Evolutionary conservation across 2,113 vertebrate genomes (phyloP).

Genomic region (Tachycineta bicolor): DNA sequence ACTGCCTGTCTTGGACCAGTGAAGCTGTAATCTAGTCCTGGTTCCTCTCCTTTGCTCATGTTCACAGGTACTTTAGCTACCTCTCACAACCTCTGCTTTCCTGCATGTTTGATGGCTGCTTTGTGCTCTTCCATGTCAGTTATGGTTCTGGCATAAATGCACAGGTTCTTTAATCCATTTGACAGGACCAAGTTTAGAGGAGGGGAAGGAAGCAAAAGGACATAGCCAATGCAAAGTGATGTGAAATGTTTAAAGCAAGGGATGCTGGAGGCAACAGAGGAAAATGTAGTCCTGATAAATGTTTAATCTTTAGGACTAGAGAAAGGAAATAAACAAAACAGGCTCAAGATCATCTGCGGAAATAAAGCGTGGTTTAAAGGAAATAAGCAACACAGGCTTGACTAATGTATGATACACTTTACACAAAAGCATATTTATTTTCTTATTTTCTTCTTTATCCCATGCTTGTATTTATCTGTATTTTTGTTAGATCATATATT

Average conservation of each 20-base stretch:
- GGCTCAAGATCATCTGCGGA: neutral
- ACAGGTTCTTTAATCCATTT: neutral
- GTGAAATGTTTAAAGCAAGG: neutral
- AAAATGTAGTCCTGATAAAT: conserved; percentile 26
- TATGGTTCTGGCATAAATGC: neutral
- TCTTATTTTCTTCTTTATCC: neutral
- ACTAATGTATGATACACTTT: neutral
- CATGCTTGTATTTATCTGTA: neutral
- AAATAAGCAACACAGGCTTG: neutral
- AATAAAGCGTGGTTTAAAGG: neutral
- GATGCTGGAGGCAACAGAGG: conserved; percentile 17
- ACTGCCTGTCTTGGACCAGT: neutral
- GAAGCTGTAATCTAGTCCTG: neutral
- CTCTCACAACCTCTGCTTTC: neutral
- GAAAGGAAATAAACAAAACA: neutral
- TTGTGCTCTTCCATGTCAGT: neutral
- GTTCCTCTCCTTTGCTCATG: neutral
- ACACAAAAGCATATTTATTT: neutral
- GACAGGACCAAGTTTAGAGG: conserved; percentile 9
- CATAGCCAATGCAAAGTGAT: neutral
- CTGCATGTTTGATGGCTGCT: conserved; percentile 39
- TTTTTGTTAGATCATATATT: neutral
- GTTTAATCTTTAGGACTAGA: neutral
- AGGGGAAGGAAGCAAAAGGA: neutral
- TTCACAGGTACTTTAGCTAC: neutral